phyloP scores from a whole-genome alignment of 2,797 vertebrate genomes.

The Phalloptychus januarius region DNA sequence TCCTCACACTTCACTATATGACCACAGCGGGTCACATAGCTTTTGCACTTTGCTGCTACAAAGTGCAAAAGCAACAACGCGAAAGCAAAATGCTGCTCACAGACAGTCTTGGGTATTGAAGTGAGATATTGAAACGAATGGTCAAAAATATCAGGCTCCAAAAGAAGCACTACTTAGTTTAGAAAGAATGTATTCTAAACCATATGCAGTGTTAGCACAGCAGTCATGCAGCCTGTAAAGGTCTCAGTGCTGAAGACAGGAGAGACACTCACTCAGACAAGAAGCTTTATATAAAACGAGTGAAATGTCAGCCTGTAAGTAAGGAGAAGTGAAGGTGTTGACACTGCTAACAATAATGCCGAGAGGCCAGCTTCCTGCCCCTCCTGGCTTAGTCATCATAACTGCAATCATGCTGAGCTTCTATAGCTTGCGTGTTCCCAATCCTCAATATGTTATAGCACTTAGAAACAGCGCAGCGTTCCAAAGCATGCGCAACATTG shows the following conservation, averaged over 20 bases:
- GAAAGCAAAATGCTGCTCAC: not conserved
- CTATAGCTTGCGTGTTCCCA: not conserved
- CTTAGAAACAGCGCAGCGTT: not conserved
- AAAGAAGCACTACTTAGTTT: constrained; percentile 18
- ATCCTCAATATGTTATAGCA: not conserved
- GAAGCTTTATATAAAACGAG: constrained; percentile 37
- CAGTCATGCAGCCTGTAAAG: constrained; percentile 18
- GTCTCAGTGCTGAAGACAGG: constrained; percentile 25
- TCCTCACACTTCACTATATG: not conserved
- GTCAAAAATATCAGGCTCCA: not conserved
- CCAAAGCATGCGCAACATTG: not conserved
- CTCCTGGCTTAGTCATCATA: constrained; percentile 31
- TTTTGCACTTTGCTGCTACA: too few species aligned
- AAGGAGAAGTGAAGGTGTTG: constrained; percentile 32
- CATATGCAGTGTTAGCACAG: not conserved
- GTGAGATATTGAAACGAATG: not conserved
- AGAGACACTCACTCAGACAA: constrained; percentile 26
- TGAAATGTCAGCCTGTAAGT: constrained; percentile 40
- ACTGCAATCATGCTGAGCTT: not conserved
- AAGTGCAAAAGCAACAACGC: not conserved
- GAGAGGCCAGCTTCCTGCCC: constrained; percentile 31
- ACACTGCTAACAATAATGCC: constrained; percentile 35
- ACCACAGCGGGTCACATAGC: not conserved
- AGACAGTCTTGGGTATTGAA: not conserved
- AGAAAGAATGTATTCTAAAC: not conserved